Conservation (phyloP, 2,113 vertebrate species). For the Pipa parva region DNA sequence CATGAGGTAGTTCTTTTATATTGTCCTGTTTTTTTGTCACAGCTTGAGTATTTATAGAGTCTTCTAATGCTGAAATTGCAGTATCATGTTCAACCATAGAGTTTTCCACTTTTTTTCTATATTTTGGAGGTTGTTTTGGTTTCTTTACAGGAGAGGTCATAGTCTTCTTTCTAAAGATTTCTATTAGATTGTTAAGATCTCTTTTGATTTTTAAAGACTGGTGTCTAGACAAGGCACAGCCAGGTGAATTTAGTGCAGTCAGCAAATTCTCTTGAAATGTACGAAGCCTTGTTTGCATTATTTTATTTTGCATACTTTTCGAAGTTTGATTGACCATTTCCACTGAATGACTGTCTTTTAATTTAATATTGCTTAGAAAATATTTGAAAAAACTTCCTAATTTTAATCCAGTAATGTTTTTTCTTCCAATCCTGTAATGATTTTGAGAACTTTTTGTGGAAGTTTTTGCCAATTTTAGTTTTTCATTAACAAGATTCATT, state of each 20-base stretch:
- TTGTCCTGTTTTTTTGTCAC: constrained; percentile 52
- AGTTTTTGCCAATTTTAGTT: constrained; percentile 81
- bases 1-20: constrained; percentile 58
- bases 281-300: constrained; percentile 81
- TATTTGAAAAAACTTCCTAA: constrained; percentile 85
- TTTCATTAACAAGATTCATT: constrained; percentile 84
- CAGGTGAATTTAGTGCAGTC: constrained; percentile 68
- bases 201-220: constrained; percentile 82
- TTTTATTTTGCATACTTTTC: constrained; percentile 71
- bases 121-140: constrained; percentile 53
- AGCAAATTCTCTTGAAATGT: constrained; percentile 76
- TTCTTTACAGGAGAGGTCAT: constrained; percentile 57
- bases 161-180: constrained; percentile 63
- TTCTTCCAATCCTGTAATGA: constrained; percentile 59
- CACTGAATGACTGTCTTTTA: constrained; percentile 83
- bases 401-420: constrained; percentile 67
- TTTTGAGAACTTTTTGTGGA: constrained; percentile 66
- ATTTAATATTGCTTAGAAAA: constrained; percentile 73
- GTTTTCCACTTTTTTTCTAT: constrained; percentile 40
- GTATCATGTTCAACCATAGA: constrained; percentile 47
- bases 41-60: constrained; percentile 49
- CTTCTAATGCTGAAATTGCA: constrained; percentile 51
- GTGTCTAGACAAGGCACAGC: constrained; percentile 69
- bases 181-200: constrained; percentile 76
- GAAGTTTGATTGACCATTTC: constrained; percentile 80